Evolutionary conservation across 2,888 invertebrate genomes (phyloP).

Genomic region (Anthoptus insignis): DNA sequence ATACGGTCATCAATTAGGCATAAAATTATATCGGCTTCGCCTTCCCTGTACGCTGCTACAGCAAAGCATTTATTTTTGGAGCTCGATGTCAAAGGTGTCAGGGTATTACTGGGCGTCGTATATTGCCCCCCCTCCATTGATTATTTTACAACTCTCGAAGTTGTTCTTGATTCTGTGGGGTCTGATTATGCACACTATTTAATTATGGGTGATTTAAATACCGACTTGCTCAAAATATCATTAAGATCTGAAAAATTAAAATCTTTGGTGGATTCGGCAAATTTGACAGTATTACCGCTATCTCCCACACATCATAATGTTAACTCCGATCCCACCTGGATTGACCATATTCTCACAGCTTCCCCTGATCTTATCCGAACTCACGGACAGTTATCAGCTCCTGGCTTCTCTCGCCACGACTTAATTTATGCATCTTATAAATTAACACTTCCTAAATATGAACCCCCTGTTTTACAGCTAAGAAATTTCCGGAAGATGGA

Average conservation of each 20-base stretch:
- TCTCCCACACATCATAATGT: constrained; percentile 8
- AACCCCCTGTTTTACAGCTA: not conserved
- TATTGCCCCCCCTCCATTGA: constrained; percentile 13
- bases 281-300: not conserved
- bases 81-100: not conserved
- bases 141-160: constrained; percentile 5
- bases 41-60: not conserved
- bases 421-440: constrained; percentile 1
- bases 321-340: constrained; percentile 5
- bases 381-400: not conserved
- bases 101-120: not conserved
- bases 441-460: not conserved
- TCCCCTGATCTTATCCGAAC: not conserved
- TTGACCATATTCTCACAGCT: not conserved
- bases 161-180: not conserved
- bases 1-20: not conserved
- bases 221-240: not conserved
- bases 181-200: constrained; percentile 4
- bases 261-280: not conserved
- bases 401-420: not conserved
- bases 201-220: constrained; percentile 7
- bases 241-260: not conserved
- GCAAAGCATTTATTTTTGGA: not conserved
- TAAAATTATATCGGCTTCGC: constrained; percentile 4
- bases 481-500: not conserved